Evolutionary conservation across 2,113 vertebrate genomes (phyloP).

Genomic region (Sarotherodon lohbergeri): DNA sequence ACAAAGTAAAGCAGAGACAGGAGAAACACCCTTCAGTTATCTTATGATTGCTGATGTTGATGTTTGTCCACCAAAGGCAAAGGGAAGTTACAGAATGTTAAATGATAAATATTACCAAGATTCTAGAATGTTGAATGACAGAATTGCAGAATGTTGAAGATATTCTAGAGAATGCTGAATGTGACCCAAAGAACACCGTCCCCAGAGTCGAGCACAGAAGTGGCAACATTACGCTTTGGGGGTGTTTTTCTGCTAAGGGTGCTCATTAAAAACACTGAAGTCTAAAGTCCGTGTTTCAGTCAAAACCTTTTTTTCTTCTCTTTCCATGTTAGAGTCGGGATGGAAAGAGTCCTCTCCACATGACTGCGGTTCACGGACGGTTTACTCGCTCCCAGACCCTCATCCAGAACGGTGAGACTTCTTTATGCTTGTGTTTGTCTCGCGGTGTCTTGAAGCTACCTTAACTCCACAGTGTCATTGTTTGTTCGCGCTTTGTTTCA

Average conservation of each 20-base stretch:
- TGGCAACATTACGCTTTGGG: neutral
- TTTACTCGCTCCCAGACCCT: slow-evolving; percentile 94
- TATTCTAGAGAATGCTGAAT: neutral
- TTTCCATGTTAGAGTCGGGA: slow-evolving; percentile 82
- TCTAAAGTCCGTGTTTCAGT: neutral
- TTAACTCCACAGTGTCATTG: neutral
- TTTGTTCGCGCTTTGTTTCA: slow-evolving; percentile 6
- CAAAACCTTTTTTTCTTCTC: neutral
- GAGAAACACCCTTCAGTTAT: neutral
- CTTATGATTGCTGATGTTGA: neutral
- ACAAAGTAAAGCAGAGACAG: neutral
- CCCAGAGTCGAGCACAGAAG: neutral
- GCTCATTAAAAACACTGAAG: neutral
- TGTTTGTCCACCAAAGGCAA: neutral
- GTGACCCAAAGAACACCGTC: neutral
- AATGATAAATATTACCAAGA: neutral
- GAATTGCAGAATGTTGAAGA: neutral
- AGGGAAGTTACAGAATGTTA: neutral
- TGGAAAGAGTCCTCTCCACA: slow-evolving; percentile 93
- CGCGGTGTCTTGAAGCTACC: neutral
- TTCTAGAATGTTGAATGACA: neutral
- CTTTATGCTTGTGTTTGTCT: neutral
- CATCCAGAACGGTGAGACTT: slow-evolving; percentile 88
- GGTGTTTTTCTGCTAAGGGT: neutral
- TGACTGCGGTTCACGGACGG: slow-evolving; percentile 93